Conservation (phyloP, 2,797 vertebrate species). For the Steatocranus sp. region DNA sequence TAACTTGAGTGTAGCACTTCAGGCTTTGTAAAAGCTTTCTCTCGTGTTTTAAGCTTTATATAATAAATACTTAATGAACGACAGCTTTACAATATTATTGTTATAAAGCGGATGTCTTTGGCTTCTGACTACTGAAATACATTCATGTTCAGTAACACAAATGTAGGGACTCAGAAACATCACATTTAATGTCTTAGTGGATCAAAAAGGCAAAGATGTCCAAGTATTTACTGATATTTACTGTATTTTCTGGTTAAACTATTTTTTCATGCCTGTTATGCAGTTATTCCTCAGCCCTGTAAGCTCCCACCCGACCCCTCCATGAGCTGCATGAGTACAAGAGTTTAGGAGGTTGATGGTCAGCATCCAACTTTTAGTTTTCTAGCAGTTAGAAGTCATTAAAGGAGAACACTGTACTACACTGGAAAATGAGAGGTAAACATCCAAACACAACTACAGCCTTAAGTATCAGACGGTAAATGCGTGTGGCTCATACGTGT, state of each 20-base stretch:
- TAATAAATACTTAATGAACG: not conserved
- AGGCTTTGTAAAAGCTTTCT: not conserved
- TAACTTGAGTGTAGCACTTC: not conserved
- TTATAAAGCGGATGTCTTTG: rapidly evolving
- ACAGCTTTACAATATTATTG: not conserved
- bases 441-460: not conserved
- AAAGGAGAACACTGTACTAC: not conserved
- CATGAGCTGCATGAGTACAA: rapidly evolving
- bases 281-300: not conserved
- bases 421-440: not conserved
- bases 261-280: not conserved
- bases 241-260: not conserved
- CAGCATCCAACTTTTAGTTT: not conserved
- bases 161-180: not conserved
- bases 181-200: not conserved
- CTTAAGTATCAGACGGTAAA: not conserved
- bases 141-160: not conserved
- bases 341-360: not conserved
- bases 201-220: not conserved
- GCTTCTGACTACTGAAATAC: not conserved
- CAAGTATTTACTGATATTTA: not conserved
- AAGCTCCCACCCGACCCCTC: not conserved
- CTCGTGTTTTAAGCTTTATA: not conserved
- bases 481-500: not conserved
- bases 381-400: not conserved